Base-by-base conservation (phyloP, 2,888 invertebrate genomes). In the Troides oblongomaculatus region DNA sequence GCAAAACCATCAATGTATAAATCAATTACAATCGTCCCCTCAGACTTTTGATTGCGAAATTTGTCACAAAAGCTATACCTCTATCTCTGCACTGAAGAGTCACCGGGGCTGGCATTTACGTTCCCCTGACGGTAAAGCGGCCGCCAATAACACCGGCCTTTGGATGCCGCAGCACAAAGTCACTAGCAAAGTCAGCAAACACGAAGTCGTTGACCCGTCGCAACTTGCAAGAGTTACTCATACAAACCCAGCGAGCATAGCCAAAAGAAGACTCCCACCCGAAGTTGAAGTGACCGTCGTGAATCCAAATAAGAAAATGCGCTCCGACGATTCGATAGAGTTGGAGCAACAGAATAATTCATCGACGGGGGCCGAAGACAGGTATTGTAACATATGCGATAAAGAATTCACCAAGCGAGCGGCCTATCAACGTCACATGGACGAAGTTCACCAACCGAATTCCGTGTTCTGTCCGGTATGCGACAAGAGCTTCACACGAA, bases 41-140 rank as follows among this genome's bases (percentile, higher is more conserved):
- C 89, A 89, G 76, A 92, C 91, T 0, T 94, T 94, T 71, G 93
- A 93, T 71, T 95, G 95, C 76, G 94, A 94, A 72, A 93, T 95
- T 39, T 96, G 95, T 75, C 94, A 94, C 72, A 94, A 95, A 76
- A 91, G 93, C 43, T 96, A 95, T 78, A 93, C 93, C 5, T 95
- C 95, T 30, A 94, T 94, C 73, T 93, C 94, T 1, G 95, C 95
- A 0, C 79, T 95, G 65, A 94, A 94, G 73, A 95, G 94, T 74
- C 95, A 95, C 81, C 90, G 94, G 63, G 95, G 95, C 14, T 95
- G 95, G 91, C 95, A 95, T 79, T 90, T 94, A 70, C 93, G 95
- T 30, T 93, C 94, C 1, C 94, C 93, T 4, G 91, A 93, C 73
- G 90, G 92, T 4, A 93, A 93, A 79, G 93, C 93, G 53, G 93